Base-by-base conservation (phyloP, 2,113 vertebrate genomes). In the Serilophus lunatus region DNA sequence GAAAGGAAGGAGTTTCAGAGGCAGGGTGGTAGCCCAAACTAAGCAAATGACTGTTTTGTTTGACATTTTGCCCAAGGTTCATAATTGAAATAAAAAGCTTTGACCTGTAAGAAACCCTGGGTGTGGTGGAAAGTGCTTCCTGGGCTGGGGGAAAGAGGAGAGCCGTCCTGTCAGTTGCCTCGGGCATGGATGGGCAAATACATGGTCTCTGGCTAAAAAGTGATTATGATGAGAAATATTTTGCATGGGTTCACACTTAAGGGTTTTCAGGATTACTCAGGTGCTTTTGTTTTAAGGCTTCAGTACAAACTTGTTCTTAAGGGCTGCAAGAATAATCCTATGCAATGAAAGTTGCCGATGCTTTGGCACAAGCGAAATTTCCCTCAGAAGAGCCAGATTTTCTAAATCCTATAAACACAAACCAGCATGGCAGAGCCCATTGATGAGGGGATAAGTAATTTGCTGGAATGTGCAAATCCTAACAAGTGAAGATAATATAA, bases 101-200 rank as follows among this genome's bases (percentile, higher is more conserved):
- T 95, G 96, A 94, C 96, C 96, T 87, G 83, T 49, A 64, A 91
- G 88, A 85, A 91, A 92, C 94, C 86, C 61, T 8, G 95, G 95
- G 96, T 76, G 96, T 95, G 95, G 94, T 87, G 87, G 53, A 89
- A 51, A 95, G 74, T 5, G 60, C 33, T 96, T 97, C 94, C 92
- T 79, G 91, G 96, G 91, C 91, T 92, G 94, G 75, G 92, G 86
- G 74, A 95, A 95, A 15, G 3, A 0, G 49, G 86, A 0, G 1
- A 92, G 83, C 61, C 0, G 10, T 65, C 83, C 57, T 82, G 81
- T 79, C 91, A 95, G 86, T 86, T 91, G 88, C 89, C 92, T 82
- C 4, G 3, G 92, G 71, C 71, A 74, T 14, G 61, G 66, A 19
- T 47, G 56, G 90, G 59, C 56, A 74, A 81, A 94, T 45, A 59